These are phyloP conservation scores for Chloropsis cyanopogon DNA, from an alignment of 2,113 vertebrate species.

Conservation along the genomic window DNA sequence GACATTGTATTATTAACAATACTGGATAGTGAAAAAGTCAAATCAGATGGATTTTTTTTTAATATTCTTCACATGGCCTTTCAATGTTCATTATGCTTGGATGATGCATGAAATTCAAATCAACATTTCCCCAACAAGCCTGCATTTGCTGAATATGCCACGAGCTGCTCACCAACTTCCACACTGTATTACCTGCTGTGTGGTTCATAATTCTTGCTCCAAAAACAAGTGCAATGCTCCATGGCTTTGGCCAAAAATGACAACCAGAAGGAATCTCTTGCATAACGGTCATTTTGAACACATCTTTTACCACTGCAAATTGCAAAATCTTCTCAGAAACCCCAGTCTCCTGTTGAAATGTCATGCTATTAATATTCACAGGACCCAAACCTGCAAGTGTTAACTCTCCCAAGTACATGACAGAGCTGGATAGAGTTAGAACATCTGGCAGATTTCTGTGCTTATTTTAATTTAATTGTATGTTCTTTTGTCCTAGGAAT, in stretches of 20 bases:
- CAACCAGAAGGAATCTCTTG: background rate
- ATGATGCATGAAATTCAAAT: constrained; percentile 20
- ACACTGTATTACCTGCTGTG: background rate
- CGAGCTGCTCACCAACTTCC: background rate
- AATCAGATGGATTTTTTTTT: background rate
- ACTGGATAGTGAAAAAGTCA: background rate
- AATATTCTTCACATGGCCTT: constrained; percentile 1
- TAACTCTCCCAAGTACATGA: background rate
- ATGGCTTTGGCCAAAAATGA: background rate
- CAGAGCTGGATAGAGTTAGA: background rate
- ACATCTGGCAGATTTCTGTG: background rate
- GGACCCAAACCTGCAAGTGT: background rate
- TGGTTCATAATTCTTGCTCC: background rate
- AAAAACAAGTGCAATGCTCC: background rate
- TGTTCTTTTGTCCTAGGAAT: background rate
- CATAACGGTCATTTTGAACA: background rate
- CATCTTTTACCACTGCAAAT: background rate
- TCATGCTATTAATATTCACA: background rate
- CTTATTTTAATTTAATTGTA: background rate
- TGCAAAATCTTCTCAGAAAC: background rate
- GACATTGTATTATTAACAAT: background rate
- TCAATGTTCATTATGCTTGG: background rate
- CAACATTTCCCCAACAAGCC: background rate
- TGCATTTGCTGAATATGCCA: background rate
- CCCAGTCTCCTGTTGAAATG: background rate